Evolutionary conservation across 2,888 invertebrate genomes (phyloP).

Genomic region (Thumatha senex): DNA sequence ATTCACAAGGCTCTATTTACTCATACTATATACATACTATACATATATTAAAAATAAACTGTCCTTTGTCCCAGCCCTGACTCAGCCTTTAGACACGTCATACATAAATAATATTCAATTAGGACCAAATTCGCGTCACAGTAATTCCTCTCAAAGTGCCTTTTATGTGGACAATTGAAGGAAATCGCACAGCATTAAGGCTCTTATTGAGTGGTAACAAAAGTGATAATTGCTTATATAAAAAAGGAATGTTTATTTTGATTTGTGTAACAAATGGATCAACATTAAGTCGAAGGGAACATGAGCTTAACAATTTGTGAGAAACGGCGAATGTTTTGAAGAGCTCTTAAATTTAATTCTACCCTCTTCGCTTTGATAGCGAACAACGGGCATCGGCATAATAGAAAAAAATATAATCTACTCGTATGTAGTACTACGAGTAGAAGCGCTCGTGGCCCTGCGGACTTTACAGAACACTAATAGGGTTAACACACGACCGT

Average conservation of each 20-base stretch:
- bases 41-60: conserved; percentile 11
- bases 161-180: conserved; percentile 18
- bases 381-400: too few species aligned
- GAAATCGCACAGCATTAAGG: conserved; percentile 20
- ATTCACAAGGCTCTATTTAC: too few species aligned
- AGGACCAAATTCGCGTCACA: conserved; percentile 27
- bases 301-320: too few species aligned
- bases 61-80: conserved; percentile 8
- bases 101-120: conserved; percentile 39
- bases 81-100: conserved; percentile 15
- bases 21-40: too few species aligned
- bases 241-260: background rate
- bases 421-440: too few species aligned
- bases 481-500: too few species aligned
- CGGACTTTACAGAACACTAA: too few species aligned
- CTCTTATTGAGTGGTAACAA: conserved; percentile 22
- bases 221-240: background rate
- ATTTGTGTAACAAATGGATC: conserved; percentile 1
- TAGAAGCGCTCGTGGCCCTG: too few species aligned
- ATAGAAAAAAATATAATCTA: too few species aligned
- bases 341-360: too few species aligned
- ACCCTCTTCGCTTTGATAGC: too few species aligned
- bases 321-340: too few species aligned
- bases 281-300: background rate
- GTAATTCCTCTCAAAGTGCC: conserved; percentile 29